Base-by-base conservation (phyloP, 1,140 invertebrate genomes). In the Trypoxylus dichotomus region DNA sequence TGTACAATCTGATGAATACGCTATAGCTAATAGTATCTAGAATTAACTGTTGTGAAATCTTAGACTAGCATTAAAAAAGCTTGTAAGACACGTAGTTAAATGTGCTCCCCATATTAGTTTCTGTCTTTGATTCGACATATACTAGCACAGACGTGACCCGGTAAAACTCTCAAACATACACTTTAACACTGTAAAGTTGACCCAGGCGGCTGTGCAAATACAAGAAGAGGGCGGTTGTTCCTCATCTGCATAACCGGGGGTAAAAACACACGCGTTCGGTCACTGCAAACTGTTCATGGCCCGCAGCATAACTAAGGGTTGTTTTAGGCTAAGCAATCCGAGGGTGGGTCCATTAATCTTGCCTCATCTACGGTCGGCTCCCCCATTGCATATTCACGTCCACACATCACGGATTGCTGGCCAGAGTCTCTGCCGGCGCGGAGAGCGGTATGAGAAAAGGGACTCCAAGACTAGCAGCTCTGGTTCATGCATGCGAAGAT, bases 301-400 rank as follows among this genome's bases (percentile, higher is more conserved):
- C 80, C 63, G 73, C 76, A 79, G 77, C 78, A 80, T 79, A 81
- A 82, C 80, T 80, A 79, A 82, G 82, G 82, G 84, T 85, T 85
- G 83, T 85, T 85, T 84, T 84, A 84, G 84, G 83, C 81, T 81
- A 82, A 85, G 83, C 83, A 83, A 83, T 84, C 81, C 84, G 80
- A 80, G 76, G 81, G 82, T 79, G 81, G 82, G 81, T 84, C 84
- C 84, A 85, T 85, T 85, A 85, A 85, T 85, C 84, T 84, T 85
- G 79, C 81, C 83, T 84, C 83, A 83, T 85, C 83, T 77, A 77
- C 73, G 60, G 74, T 76, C 82, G 80, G 83, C 79, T 79, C 79
- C 83, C 83, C 83, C 82, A 85, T 84, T 85, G 84, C 84, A 85
- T 85, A 85, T 85, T 85, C 84, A 85, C 84, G 82, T 85, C 84